phyloP scores from a whole-genome alignment of 2,888 invertebrate species.

The Pheosia tremula region DNA sequence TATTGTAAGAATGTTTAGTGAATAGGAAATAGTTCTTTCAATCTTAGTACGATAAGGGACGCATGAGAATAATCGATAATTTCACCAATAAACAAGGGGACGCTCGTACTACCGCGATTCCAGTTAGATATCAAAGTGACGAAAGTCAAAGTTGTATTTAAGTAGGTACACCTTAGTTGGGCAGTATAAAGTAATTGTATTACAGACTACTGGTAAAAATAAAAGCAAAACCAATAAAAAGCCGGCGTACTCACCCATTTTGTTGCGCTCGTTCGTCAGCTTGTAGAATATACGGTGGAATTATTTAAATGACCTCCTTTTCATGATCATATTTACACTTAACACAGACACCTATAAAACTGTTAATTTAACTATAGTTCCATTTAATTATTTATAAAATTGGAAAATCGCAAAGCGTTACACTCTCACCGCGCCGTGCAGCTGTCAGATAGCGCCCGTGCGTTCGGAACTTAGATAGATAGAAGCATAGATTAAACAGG shows the following conservation, averaged over 20 bases:
- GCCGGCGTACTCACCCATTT: conserved; percentile 80
- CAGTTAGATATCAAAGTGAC: conserved; percentile 32
- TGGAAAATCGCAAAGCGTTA: conserved; percentile 15
- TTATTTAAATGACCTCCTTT: conserved; percentile 47
- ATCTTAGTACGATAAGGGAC: conserved; percentile 40
- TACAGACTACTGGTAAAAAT: conserved; percentile 20
- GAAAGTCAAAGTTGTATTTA: conserved; percentile 4
- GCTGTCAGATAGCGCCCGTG: conserved; percentile 52
- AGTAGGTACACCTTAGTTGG: background rate
- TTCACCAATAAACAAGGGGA: conserved; percentile 57
- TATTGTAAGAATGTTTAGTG: conserved; percentile 1
- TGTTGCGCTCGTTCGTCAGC: conserved; percentile 48
- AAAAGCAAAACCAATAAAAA: conserved; percentile 43
- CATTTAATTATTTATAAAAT: conserved; percentile 30
- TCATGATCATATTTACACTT: conserved; percentile 65
- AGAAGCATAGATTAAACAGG: background rate
- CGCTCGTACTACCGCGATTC: conserved; percentile 34
- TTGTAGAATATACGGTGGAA: conserved; percentile 42
- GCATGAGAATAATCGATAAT: conserved; percentile 78
- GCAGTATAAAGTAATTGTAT: conserved; percentile 2
- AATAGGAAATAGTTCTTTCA: conserved; percentile 31
- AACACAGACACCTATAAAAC: conserved; percentile 49
- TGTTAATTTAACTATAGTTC: conserved; percentile 32
- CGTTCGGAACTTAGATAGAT: conserved; percentile 48
- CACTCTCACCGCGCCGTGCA: conserved; percentile 35